Conservation (phyloP, 2,113 vertebrate species). For the Chiloscyllium plagiosum region DNA sequence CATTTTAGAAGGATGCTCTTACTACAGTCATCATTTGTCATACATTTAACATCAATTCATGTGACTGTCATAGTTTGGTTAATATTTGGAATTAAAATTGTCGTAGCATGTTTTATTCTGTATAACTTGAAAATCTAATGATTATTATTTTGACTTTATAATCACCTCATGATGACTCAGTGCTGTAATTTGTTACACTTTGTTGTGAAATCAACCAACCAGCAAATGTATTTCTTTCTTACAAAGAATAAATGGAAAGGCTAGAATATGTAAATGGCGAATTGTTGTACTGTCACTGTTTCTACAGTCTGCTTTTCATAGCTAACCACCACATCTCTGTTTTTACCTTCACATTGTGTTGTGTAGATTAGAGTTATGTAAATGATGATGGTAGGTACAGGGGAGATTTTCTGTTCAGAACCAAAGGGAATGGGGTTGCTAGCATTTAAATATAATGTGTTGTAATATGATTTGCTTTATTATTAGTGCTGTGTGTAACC, state of each 20-base stretch:
- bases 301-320: background rate
- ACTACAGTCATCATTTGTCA: background rate
- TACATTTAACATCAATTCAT: background rate
- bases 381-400: background rate
- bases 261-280: background rate
- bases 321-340: background rate
- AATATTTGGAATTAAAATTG: background rate
- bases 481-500: background rate
- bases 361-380: background rate
- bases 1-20: background rate
- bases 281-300: background rate
- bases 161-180: background rate
- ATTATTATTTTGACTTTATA: conserved; percentile 10
- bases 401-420: background rate
- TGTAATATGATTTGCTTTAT: background rate
- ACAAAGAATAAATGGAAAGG: background rate
- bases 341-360: background rate
- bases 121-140: background rate
- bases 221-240: background rate
- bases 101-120: background rate
- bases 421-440: background rate
- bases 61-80: background rate
- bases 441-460: background rate
- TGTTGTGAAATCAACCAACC: background rate
- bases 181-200: background rate